Evolutionary conservation across 2,888 invertebrate genomes (phyloP), one percentile per base, ranked within the genome.

Genomic region (Meteorus cinctellus): DNA sequence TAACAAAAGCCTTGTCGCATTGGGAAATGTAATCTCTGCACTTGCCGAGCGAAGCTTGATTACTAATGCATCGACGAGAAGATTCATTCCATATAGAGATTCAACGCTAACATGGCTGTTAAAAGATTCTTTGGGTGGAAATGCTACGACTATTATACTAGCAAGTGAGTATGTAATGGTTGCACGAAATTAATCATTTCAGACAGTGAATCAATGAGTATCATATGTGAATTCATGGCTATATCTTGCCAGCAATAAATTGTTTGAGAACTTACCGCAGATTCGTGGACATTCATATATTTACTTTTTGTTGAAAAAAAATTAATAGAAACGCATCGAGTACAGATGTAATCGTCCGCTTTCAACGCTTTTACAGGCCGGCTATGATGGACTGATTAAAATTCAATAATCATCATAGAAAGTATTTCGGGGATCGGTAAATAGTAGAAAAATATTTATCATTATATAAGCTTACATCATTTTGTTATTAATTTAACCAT

Each of bases 101-200:
- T 96, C 95, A 0, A 93, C 95, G 27, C 91, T 96, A 77, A 96
- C 96, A 80, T 95, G 95, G 95, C 92, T 96, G 12, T 91, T 96
- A 36, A 95, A 95, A 87, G 95, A 96, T 87, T 95, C 95, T 81
- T 92, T 96, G 65, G 95, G 95, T 51, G 95, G 95, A 81, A 95
- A 95, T 85, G 94, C 95, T 60, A 93, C 93, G 83, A 95, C 95
- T 62, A 93, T 94, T 85, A 94, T 96, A 91, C 94, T 96, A 82
- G 95, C 95, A 80, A 95, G 96, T 96, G 91, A 92, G 87, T 81
- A 51, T 6, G 48, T 16, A 24, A 63, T 48, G 14, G 8, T 8
- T 10, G 12, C 8, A 12, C 12, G 41, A 0, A 8, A 41, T 41
- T 41, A 0, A 5, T 41, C 8, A 41, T 41, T 41, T 12, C 41